Conservation (phyloP, 2,888 invertebrate species). For the Drosophila fungiperda region DNA sequence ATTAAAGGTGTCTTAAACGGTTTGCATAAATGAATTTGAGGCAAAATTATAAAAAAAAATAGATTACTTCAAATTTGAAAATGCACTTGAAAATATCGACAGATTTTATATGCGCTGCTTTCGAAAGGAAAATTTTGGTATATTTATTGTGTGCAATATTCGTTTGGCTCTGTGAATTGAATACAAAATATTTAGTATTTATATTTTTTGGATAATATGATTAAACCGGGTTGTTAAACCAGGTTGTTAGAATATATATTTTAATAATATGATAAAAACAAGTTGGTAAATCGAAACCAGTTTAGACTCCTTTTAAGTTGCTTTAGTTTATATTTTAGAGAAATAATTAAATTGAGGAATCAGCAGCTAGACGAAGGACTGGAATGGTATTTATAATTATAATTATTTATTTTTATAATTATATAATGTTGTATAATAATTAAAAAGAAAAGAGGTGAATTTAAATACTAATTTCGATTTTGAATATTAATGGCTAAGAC, state of each 20-base stretch:
- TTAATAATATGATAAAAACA: not conserved
- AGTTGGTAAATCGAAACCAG: not conserved
- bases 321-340: not conserved
- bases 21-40: not conserved
- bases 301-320: not conserved
- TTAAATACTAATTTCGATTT: not conserved
- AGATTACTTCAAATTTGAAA: slow-evolving; percentile 60
- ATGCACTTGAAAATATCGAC: slow-evolving; percentile 52
- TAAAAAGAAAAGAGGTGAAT: not conserved
- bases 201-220: not conserved
- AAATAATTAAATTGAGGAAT: not conserved
- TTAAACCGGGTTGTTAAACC: too few relatives aligned
- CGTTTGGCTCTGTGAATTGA: not conserved
- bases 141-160: not conserved
- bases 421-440: not conserved
- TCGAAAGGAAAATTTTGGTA: not conserved
- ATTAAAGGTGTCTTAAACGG: too few relatives aligned
- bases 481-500: not conserved
- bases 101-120: not conserved
- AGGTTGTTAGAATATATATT: not conserved
- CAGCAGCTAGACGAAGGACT: not conserved
- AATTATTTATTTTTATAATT: too few relatives aligned
- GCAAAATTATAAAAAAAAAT: slow-evolving; percentile 46
- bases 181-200: not conserved
- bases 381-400: not conserved